Base-by-base conservation (phyloP, 2,888 invertebrate genomes). In the Trachelus tabidus region DNA sequence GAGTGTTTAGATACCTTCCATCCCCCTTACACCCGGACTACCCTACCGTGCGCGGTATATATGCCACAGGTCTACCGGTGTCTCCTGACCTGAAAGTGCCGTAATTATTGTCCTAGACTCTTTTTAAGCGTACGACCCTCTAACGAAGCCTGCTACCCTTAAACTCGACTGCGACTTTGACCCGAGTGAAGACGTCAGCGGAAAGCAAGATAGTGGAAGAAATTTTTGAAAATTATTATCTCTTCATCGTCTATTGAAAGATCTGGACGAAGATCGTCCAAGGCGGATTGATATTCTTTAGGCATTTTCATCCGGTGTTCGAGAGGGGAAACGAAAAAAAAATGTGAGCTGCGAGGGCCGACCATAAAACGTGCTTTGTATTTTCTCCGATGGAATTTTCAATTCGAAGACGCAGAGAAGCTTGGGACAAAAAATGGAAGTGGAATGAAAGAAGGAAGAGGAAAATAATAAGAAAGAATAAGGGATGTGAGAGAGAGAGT, bases 341-440 rank as follows among this genome's bases (percentile, higher is more conserved):
- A 71, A 34, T 31, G 71, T 6, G 71, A 71, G 71, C 71, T 71
- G 31, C 56, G 56, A 56, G 56, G 56, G 56, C 56, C 56, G 15
- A 56, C 9, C 23, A 56, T 56, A 56, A 31, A 71, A 71, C 71
- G 71, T 71, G 71, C 71, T 71, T 34, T 71, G 71, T 71, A 71
- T 71, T 71, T 71, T 34, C 71, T 34, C 30, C 79, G 82, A 80
- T 80, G 79, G 82, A 85, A 85, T 86, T 87, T 87, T 84, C 85
- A 83, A 87, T 87, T 86, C 85, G 81, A 78, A 73, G 79, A 80
- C 77, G 76, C 68, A 76, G 37, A 76, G 76, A 77, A 77, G 80
- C 69, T 68, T 74, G 75, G 71, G 33, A 79, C 40, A 73, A 77
- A 73, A 76, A 30, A 69, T 73, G 33, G n/a, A 76, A 73, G 75